phyloP scores from a whole-genome alignment of 2,888 invertebrate species.

The Laspeyria flexula region DNA sequence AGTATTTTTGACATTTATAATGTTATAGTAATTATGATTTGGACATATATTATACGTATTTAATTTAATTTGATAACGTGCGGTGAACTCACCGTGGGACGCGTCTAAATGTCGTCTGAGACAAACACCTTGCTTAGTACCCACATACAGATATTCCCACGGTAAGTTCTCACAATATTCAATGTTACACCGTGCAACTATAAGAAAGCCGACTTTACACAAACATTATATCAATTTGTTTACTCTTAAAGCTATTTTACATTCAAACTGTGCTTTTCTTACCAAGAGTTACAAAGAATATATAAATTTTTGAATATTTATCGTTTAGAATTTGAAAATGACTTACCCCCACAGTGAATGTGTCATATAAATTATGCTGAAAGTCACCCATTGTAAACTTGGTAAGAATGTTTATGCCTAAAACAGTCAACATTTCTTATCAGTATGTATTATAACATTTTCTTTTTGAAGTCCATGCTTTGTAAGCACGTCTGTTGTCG shows the following conservation, averaged over 20 bases:
- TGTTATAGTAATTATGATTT: conserved; percentile 21
- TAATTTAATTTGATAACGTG: conserved; percentile 32
- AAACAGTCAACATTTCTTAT: conserved; percentile 7
- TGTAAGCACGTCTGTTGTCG: not conserved
- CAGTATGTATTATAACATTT: not conserved
- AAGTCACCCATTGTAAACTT: conserved; percentile 19
- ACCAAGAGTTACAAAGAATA: not conserved
- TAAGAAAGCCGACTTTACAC: conserved; percentile 39
- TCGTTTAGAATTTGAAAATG: not conserved
- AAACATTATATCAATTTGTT: conserved; percentile 29
- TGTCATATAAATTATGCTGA: conserved; percentile 11
- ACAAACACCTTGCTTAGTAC: conserved; percentile 5
- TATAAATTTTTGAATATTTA: not conserved
- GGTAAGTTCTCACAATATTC: conserved; percentile 28
- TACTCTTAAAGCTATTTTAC: conserved; percentile 43
- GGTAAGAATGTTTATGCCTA: conserved; percentile 5
- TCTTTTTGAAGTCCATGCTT: not conserved
- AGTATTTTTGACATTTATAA: conserved; percentile 31
- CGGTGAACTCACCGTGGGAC: conserved; percentile 28
- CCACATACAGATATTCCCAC: conserved; percentile 21
- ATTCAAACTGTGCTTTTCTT: conserved; percentile 36
- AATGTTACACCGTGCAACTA: conserved; percentile 32
- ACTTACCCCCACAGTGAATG: conserved; percentile 11
- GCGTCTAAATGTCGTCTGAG: conserved; percentile 7
- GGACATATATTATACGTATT: conserved; percentile 42